A percentile compares a stretch with the other conserved stretches of the same genome.
Conservation (phyloP, 1,140 invertebrate genomes). For the Formica exsecta region DNA sequence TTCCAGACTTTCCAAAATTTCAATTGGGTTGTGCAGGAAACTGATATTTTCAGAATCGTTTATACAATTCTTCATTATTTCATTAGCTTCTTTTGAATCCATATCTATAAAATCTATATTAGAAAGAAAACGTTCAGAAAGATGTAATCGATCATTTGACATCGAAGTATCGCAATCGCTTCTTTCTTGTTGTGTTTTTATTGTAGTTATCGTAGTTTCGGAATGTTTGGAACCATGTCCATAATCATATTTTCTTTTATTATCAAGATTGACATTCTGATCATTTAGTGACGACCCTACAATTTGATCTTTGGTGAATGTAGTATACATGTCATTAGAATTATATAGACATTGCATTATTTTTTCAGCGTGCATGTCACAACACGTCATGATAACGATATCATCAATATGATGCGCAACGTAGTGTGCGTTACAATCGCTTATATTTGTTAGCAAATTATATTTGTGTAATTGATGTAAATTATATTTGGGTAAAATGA, state of each 20-base stretch:
- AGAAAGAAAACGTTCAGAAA: constrained; percentile 13
- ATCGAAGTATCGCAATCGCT: constrained; percentile 9
- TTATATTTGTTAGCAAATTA: constrained; percentile 40
- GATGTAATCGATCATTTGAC: constrained; percentile 38
- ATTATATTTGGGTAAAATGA: no score
- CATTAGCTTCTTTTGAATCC: constrained; percentile 32
- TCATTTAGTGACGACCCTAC: constrained; percentile 29
- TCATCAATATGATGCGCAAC: constrained; percentile 72
- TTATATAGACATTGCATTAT: constrained; percentile 32
- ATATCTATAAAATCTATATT: constrained; percentile 25
- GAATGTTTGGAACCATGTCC: not conserved
- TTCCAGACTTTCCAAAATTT: constrained; percentile 65
- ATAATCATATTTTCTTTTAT: constrained; percentile 18
- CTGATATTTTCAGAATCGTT: constrained; percentile 72
- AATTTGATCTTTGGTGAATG: constrained; percentile 64
- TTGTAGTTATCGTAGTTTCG: constrained; percentile 21
- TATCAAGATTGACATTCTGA: constrained; percentile 29
- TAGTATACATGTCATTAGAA: constrained; percentile 61
- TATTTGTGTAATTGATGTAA: constrained; percentile 8
- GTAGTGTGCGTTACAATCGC: constrained; percentile 56
- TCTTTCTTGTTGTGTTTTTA: constrained; percentile 14
- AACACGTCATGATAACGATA: constrained; percentile 17
- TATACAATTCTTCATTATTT: constrained; percentile 39
- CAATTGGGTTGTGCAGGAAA: constrained; percentile 66
- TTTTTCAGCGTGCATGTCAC: constrained; percentile 64